These are phyloP conservation scores for Pangasianodon gigas DNA, from an alignment of 2,113 vertebrate species.

Conservation along the genomic window DNA sequence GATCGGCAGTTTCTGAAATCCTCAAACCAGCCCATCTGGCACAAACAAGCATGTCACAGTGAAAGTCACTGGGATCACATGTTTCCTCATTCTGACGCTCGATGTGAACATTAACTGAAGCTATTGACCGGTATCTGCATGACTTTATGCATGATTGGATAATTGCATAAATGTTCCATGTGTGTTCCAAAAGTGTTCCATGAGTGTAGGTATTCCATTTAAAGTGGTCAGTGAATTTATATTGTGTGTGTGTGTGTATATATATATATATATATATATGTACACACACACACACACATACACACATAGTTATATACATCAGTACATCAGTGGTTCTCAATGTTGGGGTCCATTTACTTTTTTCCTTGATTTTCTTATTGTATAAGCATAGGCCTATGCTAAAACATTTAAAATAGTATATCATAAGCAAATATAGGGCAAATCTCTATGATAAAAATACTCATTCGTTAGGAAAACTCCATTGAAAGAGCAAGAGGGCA, in stretches of 20 bases:
- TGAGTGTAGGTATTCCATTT: neutral
- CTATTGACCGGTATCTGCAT: neutral
- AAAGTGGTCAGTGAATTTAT: neutral
- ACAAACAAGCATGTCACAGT: neutral
- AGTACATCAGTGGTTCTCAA: neutral
- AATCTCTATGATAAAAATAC: constrained; percentile 8
- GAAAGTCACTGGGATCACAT: neutral
- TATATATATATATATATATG: neutral
- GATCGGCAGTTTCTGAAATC: neutral
- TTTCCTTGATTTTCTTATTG: neutral
- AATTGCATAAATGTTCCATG: neutral
- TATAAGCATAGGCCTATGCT: neutral
- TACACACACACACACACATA: too few species aligned
- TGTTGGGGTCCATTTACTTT: neutral
- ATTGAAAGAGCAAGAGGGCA: constrained; percentile 23
- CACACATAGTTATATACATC: neutral
- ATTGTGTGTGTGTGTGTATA: neutral
- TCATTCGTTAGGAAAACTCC: constrained; percentile 15
- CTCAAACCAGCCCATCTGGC: neutral
- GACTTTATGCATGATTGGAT: neutral
- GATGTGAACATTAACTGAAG: neutral
- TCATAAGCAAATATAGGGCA: neutral
- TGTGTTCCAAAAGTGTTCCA: neutral
- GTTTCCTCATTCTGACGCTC: neutral
- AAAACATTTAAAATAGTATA: neutral